Evolutionary conservation across 2,888 invertebrate species (phyloP).

Genomic region (Cryptus armator): DNA sequence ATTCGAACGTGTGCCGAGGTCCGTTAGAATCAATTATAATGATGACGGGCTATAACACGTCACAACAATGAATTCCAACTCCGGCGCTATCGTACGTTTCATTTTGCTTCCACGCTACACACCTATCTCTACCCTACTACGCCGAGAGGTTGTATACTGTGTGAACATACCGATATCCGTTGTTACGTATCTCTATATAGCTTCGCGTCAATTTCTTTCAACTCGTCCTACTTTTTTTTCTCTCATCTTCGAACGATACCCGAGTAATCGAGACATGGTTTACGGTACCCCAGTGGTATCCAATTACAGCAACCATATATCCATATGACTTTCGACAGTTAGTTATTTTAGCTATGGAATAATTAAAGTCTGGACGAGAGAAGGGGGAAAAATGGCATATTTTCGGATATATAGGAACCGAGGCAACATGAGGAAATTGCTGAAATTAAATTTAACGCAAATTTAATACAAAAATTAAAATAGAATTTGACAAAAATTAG

Average conservation of each 20-base stretch:
- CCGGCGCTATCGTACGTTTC: not conserved
- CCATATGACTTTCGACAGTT: conserved; percentile 10
- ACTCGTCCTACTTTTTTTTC: not conserved
- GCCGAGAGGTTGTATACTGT: not conserved
- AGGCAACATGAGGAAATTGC: too few species aligned
- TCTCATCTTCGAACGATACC: not conserved
- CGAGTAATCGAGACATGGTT: not conserved
- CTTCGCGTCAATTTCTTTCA: conserved; percentile 11
- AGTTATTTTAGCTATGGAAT: conserved; percentile 24
- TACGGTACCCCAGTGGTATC: conserved; percentile 18
- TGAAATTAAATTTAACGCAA: too few species aligned
- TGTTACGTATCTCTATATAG: conserved; percentile 6
- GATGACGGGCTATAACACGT: conserved; percentile 77
- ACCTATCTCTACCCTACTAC: too few species aligned
- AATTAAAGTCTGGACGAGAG: not conserved
- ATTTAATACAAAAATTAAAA: too few species aligned
- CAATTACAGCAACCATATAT: conserved; percentile 25
- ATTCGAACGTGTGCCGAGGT: conserved; percentile 64
- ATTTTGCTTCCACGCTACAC: not conserved
- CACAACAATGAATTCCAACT: conserved; percentile 65
- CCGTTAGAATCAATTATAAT: conserved; percentile 82
- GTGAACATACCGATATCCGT: not conserved
- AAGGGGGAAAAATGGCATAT: not conserved
- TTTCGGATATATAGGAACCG: too few species aligned
- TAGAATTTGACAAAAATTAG: too few species aligned